phyloP scores from a whole-genome alignment of 2,113 vertebrate species.

The Melanerpes aurifrons region DNA sequence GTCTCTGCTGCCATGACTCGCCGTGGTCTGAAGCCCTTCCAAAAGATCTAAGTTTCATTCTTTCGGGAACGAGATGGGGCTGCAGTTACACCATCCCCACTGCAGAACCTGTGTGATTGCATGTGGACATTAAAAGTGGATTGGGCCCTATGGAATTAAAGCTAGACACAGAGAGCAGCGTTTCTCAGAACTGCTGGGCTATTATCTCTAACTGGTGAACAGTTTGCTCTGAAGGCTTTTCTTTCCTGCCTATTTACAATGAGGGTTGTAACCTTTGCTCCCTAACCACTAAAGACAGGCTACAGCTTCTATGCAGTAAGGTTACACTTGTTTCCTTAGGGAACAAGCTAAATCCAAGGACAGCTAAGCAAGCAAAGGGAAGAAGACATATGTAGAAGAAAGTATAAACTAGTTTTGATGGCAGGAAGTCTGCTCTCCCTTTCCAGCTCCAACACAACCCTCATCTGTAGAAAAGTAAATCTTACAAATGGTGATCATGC shows the following conservation, averaged over 20 bases:
- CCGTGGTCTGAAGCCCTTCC: background rate
- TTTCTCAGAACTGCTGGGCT: background rate
- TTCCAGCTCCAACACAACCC: background rate
- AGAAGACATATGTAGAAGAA: background rate
- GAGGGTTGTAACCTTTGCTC: background rate
- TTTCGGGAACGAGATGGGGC: background rate
- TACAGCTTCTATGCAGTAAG: background rate
- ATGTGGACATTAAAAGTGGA: background rate
- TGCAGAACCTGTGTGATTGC: background rate
- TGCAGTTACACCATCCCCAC: background rate
- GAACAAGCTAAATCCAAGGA: background rate
- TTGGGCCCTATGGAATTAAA: background rate
- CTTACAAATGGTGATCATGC: background rate
- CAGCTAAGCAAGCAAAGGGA: background rate
- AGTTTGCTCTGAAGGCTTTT: background rate
- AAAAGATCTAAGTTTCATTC: background rate
- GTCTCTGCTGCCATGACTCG: background rate
- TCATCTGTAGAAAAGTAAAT: background rate
- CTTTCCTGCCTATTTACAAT: background rate
- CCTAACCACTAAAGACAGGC: background rate
- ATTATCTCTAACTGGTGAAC: background rate
- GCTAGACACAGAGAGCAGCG: background rate
- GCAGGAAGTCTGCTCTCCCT: background rate
- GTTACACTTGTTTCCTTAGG: background rate
- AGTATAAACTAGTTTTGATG: background rate